Base-by-base conservation (phyloP, 2,888 invertebrate species). In the Tachystola acroxantha region DNA sequence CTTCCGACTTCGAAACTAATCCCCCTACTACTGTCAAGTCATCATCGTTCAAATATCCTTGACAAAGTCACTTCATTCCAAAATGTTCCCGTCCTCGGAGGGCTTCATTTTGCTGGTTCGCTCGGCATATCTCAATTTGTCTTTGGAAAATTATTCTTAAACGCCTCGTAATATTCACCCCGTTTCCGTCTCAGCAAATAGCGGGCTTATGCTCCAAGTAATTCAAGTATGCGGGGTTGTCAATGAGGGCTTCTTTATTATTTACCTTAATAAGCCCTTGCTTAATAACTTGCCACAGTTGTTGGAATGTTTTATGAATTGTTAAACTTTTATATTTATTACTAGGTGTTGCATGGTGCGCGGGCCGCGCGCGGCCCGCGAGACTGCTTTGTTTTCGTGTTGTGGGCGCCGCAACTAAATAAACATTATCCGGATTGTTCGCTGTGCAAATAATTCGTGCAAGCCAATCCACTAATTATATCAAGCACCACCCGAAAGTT, bases 91-190 rank as follows among this genome's bases (percentile, higher is more conserved):
- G 25, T 25, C 16, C 12, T 16, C 10, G 7, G 32, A 37, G 27
- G 22, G 32, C 36, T 42, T 47, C 39, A 44, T 46, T 24, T 24
- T 2, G 24, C 2, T 9, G 1, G n/a, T 24, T n/a, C 24, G 24
- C n/a, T 24, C 16, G 27, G 38, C 34, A 46, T 40, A 42, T 50
- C 40, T 45, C 45, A 49, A 53, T 49, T 49, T 48, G 41, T 43
- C 45, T 39, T 43, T 40, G 39, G 40, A 40, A 48, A 50, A 42
- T 48, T 38, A 32, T 40, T 42, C 40, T 42, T 35, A 24, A 37
- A 39, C 30, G 34, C 29, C 36, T 26, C 29, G 31, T 37, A 22
- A 39, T 43, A 36, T 35, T 36, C 28, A 26, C 35, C 32, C 5
- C 24, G n/a, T 24, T 24, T 6, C 25, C 22, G 9, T 33, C 12